phyloP scores from a whole-genome alignment of 2,797 vertebrate species.

The Steatocranus sp. region DNA sequence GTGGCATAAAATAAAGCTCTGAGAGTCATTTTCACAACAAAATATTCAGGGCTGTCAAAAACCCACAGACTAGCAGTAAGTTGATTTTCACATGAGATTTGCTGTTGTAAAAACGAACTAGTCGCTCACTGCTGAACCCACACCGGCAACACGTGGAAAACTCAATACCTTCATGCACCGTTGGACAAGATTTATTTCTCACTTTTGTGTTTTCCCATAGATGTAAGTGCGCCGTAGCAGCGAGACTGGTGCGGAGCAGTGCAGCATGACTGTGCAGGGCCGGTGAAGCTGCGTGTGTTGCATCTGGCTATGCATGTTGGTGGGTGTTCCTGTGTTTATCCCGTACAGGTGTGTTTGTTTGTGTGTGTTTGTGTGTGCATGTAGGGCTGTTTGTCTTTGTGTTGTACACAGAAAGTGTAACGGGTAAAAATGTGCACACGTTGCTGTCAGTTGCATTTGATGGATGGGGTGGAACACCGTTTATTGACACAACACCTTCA shows the following conservation, averaged over 20 bases:
- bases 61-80: not conserved
- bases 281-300: not conserved
- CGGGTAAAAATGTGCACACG: slow-evolving; percentile 53
- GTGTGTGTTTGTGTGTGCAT: not conserved
- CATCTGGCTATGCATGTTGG: not conserved
- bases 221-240: not conserved
- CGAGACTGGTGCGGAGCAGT: not conserved
- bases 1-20: not conserved
- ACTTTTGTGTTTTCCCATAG: slow-evolving; percentile 14
- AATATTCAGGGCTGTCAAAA: not conserved
- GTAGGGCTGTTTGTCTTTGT: not conserved
- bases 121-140: slow-evolving; percentile 2
- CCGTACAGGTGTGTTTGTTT: not conserved
- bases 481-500: slow-evolving; percentile 77
- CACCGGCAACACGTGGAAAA: slow-evolving; percentile 33
- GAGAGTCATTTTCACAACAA: not conserved
- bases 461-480: slow-evolving; percentile 65
- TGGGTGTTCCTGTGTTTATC: slow-evolving; percentile 27
- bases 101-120: not conserved
- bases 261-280: not conserved
- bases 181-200: slow-evolving; percentile 49
- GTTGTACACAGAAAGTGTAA: slow-evolving; percentile 2
- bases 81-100: not conserved
- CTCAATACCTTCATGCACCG: slow-evolving; percentile 44
- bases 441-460: slow-evolving; percentile 56